Base-by-base conservation (phyloP, 2,113 vertebrate genomes). In the Chaetorhynchus papuensis region DNA sequence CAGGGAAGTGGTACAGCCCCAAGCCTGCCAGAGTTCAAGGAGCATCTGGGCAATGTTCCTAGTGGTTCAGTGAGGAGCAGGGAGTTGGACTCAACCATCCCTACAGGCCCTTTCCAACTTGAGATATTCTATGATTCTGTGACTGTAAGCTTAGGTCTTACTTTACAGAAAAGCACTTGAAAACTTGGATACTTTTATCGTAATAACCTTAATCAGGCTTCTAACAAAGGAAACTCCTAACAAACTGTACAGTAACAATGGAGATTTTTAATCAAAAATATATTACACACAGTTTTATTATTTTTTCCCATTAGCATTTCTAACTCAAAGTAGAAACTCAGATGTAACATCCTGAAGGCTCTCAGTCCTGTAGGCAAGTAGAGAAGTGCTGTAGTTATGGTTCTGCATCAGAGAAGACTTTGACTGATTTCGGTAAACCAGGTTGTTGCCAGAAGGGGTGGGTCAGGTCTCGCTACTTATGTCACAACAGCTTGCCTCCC, bases 251-350 rank as follows among this genome's bases (percentile, higher is more conserved):
- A 90, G 50, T 74, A 88, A 91, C 50, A 94, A 90, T 4, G 59
- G 60, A 45, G 50, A 56, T 52, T 84, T 90, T 68, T 19, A 92
- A 93, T 74, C 7, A 84, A 94, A 97, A 95, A 83, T 91, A 91
- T 80, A 93, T 89, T 91, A 93, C 87, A 57, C 24, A n/a, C 10
- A 1, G 47, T 77, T 83, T 66, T 17, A 37, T 54, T 59, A 28
- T 14, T 61, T 57, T 47, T 86, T 83, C 37, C 56, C 60, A 56
- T 77, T 57, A 85, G 54, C 23, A 49, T 76, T 87, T 90, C 82
- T 63, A 89, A 61, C 42, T 50, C 84, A 59, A 82, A 93, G 45
- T 63, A 94, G 59, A 89, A 91, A 72, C n/a, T 64, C 30, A 19
- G 41, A 39, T 72, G 49, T 60, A 71, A 68, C 49, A 65, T 15